These are phyloP conservation scores for Ephestia elutella DNA, from an alignment of 1,140 invertebrate species.

Conservation along the genomic window DNA sequence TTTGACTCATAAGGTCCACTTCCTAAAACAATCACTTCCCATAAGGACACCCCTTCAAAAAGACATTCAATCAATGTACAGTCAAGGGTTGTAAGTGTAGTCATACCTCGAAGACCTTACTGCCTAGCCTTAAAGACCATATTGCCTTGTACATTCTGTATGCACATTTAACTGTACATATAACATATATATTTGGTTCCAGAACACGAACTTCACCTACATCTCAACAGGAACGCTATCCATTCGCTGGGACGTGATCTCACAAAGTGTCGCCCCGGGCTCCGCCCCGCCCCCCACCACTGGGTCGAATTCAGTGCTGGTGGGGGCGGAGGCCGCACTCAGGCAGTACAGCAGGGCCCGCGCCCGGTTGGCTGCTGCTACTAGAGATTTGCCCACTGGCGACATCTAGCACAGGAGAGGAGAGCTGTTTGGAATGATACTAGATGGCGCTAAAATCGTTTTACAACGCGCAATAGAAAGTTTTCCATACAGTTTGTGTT, in stretches of 20 bases:
- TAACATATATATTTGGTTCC: slow-evolving; percentile 7
- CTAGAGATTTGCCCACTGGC: slow-evolving; percentile 21
- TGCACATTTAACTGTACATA: too few species aligned
- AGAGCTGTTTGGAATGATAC: background rate
- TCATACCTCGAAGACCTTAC: too few species aligned
- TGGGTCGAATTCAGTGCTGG: slow-evolving; percentile 30
- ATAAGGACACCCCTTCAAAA: too few species aligned
- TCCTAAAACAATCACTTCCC: too few species aligned
- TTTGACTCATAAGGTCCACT: too few species aligned
- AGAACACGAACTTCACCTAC: slow-evolving; percentile 41
- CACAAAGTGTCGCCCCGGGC: slow-evolving; percentile 20
- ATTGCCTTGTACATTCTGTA: too few species aligned
- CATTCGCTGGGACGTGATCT: slow-evolving; percentile 34
- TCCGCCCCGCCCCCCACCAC: slow-evolving; percentile 2
- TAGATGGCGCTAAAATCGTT: background rate
- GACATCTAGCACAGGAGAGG: background rate
- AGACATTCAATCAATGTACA: too few species aligned
- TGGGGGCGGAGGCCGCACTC: slow-evolving; percentile 44
- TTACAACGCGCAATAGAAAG: too few species aligned
- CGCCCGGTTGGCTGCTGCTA: slow-evolving; percentile 42
- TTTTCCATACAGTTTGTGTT: too few species aligned
- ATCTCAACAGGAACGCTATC: slow-evolving; percentile 31
- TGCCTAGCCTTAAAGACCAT: too few species aligned
- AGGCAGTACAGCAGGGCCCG: slow-evolving; percentile 41
- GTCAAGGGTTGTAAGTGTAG: too few species aligned